These are phyloP conservation scores for Cheirogaleus medius DNA, from an alignment of 2,113 vertebrate species.

Conservation along the genomic window DNA sequence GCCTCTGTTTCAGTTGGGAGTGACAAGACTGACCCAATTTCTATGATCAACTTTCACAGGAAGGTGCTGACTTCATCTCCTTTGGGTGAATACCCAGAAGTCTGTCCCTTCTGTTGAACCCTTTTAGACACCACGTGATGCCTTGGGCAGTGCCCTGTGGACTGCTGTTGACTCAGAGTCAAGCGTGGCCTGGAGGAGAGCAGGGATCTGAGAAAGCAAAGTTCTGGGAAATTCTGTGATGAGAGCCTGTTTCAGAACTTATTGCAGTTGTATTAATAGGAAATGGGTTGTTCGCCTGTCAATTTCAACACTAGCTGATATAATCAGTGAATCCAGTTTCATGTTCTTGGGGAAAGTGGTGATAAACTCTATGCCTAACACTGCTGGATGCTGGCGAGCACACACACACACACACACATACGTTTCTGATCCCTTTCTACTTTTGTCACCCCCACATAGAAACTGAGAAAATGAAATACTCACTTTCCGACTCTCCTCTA, in stretches of 20 bases:
- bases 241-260: not conserved
- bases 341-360: not conserved
- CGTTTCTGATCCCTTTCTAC: not conserved
- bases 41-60: too few relatives aligned
- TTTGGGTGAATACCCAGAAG: not conserved
- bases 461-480: not conserved
- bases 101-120: not conserved
- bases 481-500: not conserved
- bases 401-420: too few relatives aligned
- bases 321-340: not conserved
- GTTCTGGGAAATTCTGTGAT: not conserved
- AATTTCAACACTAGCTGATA: not conserved
- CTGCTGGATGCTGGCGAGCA: too few relatives aligned
- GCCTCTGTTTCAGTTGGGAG: not conserved
- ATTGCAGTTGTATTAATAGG: not conserved
- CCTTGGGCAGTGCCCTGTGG: accelerated
- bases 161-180: not conserved
- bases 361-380: not conserved
- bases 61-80: not conserved
- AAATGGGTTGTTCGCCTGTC: not conserved
- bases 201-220: not conserved
- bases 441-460: not conserved
- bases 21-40: not conserved
- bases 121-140: not conserved
- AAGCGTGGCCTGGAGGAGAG: not conserved